These are phyloP conservation scores for Lasioglossum vierecki DNA, from an alignment of 2,888 invertebrate genomes.

Conservation along the genomic window DNA sequence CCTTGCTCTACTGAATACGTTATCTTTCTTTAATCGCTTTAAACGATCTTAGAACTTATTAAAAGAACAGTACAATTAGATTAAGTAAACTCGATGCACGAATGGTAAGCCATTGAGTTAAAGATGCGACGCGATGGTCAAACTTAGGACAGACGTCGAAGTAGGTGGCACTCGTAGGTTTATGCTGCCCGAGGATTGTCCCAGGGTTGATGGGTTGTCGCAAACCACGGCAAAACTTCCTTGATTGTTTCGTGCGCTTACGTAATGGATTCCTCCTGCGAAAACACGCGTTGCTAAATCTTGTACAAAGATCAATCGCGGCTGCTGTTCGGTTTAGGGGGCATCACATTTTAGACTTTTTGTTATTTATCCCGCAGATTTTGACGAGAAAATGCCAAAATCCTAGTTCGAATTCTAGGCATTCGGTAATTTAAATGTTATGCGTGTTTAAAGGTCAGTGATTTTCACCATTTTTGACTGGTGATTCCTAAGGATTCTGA, in stretches of 20 bases:
- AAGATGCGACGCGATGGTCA: slow-evolving; percentile 77
- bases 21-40: neutral
- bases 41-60: neutral
- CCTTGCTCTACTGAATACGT: neutral
- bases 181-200: slow-evolving; percentile 72
- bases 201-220: slow-evolving; percentile 75
- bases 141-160: slow-evolving; percentile 74
- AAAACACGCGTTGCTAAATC: neutral
- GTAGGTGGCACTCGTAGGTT: slow-evolving; percentile 77
- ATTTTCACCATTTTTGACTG: no score
- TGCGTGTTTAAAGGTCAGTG: no score
- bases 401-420: no score
- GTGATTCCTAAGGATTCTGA: no score
- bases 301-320: neutral
- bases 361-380: no score
- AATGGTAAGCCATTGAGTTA: neutral
- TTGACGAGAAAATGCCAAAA: no score
- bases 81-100: neutral
- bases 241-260: slow-evolving; percentile 74
- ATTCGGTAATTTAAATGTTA: no score
- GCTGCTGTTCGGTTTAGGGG: no score
- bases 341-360: no score
- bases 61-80: neutral
- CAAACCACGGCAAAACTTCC: slow-evolving; percentile 81
- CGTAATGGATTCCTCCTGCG: slow-evolving; percentile 78